These are phyloP conservation scores for Melolontha melolontha DNA, from an alignment of 2,888 invertebrate species.

Conservation along the genomic window DNA sequence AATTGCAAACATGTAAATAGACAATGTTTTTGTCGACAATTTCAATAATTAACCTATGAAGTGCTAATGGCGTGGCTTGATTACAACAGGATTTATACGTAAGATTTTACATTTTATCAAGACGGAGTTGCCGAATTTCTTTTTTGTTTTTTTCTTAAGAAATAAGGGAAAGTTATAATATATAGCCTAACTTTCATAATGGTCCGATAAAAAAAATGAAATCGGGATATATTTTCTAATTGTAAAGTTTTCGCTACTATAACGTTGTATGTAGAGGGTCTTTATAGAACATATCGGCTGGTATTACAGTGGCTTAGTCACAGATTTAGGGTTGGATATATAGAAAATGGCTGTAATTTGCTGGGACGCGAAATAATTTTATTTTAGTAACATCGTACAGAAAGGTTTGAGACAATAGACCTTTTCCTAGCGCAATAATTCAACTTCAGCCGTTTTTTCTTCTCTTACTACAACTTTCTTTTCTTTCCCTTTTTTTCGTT, in stretches of 20 bases:
- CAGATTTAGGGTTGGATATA: constrained; percentile 18
- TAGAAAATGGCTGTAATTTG: constrained; percentile 27
- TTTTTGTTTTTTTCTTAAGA: background rate
- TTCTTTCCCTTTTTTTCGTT: background rate
- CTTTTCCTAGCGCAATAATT: constrained; percentile 21
- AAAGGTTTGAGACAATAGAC: constrained; percentile 30
- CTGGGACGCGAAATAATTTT: constrained; percentile 30
- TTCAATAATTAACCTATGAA: constrained; percentile 17
- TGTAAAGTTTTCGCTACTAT: constrained; percentile 3
- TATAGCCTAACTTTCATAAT: background rate
- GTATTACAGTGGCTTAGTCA: constrained; percentile 11
- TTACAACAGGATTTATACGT: too few species aligned
- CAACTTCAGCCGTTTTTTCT: constrained; percentile 28
- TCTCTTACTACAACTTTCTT: background rate
- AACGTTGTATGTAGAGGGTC: constrained; percentile 5
- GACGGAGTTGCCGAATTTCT: too few species aligned
- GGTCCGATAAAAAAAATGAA: background rate
- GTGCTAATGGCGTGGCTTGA: background rate
- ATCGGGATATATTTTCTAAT: constrained; percentile 1
- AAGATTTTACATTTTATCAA: too few species aligned
- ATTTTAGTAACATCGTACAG: constrained; percentile 15
- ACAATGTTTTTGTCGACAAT: constrained; percentile 6
- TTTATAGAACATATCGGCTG: constrained; percentile 17
- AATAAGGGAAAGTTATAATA: constrained; percentile 1
- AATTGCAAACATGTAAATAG: constrained; percentile 24